These are phyloP conservation scores for Ciconia stormi DNA, from an alignment of 2,113 vertebrate genomes.

Conservation along the genomic window DNA sequence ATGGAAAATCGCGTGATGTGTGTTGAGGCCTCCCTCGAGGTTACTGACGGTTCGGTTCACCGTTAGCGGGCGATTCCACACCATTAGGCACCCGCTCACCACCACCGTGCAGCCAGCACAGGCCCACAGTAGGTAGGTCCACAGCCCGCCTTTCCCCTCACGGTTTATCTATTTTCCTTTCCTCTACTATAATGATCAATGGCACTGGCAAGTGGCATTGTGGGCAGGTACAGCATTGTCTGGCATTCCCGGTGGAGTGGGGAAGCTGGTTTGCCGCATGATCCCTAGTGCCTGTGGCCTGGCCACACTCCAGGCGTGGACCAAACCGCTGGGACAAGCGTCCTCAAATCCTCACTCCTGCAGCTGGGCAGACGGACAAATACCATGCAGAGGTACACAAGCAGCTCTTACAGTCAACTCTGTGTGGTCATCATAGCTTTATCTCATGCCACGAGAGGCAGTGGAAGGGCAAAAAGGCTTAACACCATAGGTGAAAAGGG, in stretches of 20 bases:
- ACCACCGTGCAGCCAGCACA: rapidly evolving
- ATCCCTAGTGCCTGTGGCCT: not conserved
- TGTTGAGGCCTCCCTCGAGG: not conserved
- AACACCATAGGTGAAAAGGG: rapidly evolving
- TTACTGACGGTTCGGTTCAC: rapidly evolving
- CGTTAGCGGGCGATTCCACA: rapidly evolving
- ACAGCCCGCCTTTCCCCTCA: not conserved
- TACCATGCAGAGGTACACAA: rapidly evolving
- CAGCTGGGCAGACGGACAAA: rapidly evolving
- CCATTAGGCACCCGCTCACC: rapidly evolving
- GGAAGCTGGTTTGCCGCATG: rapidly evolving
- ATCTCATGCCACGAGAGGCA: rapidly evolving
- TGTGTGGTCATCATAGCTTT: rapidly evolving
- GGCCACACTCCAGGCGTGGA: not conserved
- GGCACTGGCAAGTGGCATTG: rapidly evolving
- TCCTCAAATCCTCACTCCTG: not conserved
- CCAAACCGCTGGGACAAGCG: not conserved
- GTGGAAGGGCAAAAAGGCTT: not conserved
- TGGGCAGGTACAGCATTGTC: not conserved
- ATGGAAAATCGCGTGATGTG: rapidly evolving
- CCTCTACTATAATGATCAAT: rapidly evolving
- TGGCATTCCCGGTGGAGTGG: not conserved
- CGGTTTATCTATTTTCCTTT: rapidly evolving
- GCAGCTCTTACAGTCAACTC: not conserved
- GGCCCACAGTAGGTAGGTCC: not conserved